These are phyloP conservation scores for Bacillus rossius DNA, from an alignment of 1,140 invertebrate genomes.

Conservation along the genomic window DNA sequence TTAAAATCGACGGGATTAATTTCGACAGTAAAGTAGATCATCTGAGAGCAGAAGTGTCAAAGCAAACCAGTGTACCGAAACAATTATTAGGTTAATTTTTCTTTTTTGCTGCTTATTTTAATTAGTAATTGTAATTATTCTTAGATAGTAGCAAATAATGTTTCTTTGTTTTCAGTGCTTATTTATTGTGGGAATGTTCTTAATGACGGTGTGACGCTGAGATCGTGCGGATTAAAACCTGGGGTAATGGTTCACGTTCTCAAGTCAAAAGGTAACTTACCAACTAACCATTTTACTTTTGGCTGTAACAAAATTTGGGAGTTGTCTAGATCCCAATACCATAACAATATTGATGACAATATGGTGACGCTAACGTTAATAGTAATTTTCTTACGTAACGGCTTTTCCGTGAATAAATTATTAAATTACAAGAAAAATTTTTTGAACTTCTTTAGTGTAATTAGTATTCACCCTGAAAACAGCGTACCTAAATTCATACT, in stretches of 20 bases:
- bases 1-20: conserved; percentile 46
- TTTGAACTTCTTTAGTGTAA: too few species aligned
- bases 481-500: too few species aligned
- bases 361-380: too few species aligned
- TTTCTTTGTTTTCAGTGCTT: conserved; percentile 41
- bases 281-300: too few species aligned
- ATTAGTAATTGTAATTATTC: neutral
- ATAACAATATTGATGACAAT: too few species aligned
- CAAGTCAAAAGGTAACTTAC: conserved; percentile 36
- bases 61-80: conserved; percentile 40
- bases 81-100: conserved; percentile 43
- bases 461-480: too few species aligned
- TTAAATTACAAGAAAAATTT: too few species aligned
- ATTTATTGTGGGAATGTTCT: conserved; percentile 49
- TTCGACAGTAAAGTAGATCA: conserved; percentile 46
- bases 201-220: conserved; percentile 44
- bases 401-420: too few species aligned
- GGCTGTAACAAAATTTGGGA: too few species aligned
- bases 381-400: too few species aligned
- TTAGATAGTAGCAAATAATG: neutral
- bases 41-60: conserved; percentile 41
- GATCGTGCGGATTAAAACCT: conserved; percentile 45
- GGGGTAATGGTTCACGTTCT: conserved; percentile 49
- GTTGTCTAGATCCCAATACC: too few species aligned
- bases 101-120: conserved; percentile 5